Evolutionary conservation across 2,888 invertebrate species (phyloP).

Genomic region (Polydrusus cervinus): DNA sequence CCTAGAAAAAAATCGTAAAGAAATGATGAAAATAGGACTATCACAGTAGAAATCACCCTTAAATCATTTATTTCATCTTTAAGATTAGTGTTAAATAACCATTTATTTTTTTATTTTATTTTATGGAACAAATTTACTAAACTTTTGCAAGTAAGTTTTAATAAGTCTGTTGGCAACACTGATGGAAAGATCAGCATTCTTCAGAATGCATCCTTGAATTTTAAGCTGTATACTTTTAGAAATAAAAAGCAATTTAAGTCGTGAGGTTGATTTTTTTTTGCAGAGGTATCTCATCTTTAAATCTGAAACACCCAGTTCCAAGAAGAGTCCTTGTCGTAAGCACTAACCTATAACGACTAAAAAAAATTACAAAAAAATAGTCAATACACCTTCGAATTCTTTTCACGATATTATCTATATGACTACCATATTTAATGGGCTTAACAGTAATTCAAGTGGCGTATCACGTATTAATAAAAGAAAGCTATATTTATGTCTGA

Average conservation of each 20-base stretch:
- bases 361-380: constrained; percentile 10
- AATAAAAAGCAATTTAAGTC: constrained; percentile 16
- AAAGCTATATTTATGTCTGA: background rate
- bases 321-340: constrained; percentile 11
- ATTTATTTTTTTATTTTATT: too few relatives aligned
- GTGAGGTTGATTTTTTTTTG: background rate
- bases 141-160: too few relatives aligned
- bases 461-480: constrained; percentile 10
- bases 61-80: too few relatives aligned
- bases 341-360: constrained; percentile 21
- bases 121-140: too few relatives aligned
- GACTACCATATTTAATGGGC: constrained; percentile 17
- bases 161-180: too few relatives aligned
- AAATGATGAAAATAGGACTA: too few relatives aligned
- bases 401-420: constrained; percentile 32
- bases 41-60: too few relatives aligned
- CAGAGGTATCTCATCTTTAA: background rate
- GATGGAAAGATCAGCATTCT: background rate
- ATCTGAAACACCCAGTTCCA: constrained; percentile 23
- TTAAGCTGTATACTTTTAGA: background rate
- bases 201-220: background rate
- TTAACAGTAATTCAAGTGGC: constrained; percentile 26
- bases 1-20: too few relatives aligned
- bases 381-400: constrained; percentile 30
- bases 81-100: too few relatives aligned